Conservation (phyloP, 2,113 vertebrate genomes). For the Laticauda colubrina region DNA sequence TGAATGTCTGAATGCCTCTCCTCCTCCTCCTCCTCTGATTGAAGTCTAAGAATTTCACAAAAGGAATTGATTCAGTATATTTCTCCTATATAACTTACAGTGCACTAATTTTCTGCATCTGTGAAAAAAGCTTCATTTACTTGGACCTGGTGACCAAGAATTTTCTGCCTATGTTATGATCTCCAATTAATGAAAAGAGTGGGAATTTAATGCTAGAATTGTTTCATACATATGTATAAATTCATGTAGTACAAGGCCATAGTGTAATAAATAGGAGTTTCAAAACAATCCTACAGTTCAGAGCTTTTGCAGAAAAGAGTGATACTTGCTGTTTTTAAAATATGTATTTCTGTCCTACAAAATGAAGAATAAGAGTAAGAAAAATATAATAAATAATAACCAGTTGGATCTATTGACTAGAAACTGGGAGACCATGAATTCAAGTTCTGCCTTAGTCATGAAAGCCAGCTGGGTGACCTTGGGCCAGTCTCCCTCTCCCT, state of each 20-base stretch:
- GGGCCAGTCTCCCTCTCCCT: neutral
- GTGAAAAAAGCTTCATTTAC: slow-evolving; percentile 35
- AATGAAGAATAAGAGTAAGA: slow-evolving; percentile 1
- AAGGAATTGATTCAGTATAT: slow-evolving; percentile 20
- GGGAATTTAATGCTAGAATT: slow-evolving; percentile 16
- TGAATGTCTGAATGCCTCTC: neutral
- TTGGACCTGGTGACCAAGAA: slow-evolving; percentile 13
- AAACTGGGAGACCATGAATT: neutral
- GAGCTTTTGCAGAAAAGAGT: neutral
- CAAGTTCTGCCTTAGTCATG: neutral
- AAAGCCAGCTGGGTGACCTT: neutral
- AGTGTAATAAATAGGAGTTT: neutral
- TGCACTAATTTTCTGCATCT: neutral
- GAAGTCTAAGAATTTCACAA: neutral
- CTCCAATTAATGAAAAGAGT: neutral
- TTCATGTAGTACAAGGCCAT: neutral
- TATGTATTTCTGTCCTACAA: neutral
- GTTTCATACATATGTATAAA: slow-evolving; percentile 26
- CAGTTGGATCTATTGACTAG: neutral
- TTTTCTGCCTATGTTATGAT: neutral
- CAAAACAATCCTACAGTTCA: neutral
- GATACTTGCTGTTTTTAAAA: neutral
- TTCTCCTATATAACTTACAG: slow-evolving; percentile 7
- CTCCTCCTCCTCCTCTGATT: neutral
- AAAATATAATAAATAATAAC: neutral